A percentile compares a stretch with the other conserved stretches of the same genome.
These are phyloP conservation scores for Mongoloraphidia duomilia DNA, from an alignment of 2,888 invertebrate genomes.

Conservation along the genomic window DNA sequence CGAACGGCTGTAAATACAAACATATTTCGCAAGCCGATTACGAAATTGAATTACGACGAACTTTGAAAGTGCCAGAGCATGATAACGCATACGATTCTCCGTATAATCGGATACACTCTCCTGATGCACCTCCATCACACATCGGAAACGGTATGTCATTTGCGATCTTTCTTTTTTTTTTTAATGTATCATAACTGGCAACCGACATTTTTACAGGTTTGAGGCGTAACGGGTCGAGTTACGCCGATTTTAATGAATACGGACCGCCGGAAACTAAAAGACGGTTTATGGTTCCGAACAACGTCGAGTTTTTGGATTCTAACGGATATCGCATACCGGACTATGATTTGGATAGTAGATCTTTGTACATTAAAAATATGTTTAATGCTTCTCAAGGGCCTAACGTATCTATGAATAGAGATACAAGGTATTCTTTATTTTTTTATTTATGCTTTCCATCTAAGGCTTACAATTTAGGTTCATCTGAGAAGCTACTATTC, in stretches of 20 bases:
- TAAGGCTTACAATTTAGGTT: no score
- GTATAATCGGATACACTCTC: neutral
- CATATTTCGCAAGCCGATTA: constrained; percentile 28
- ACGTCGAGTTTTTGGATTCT: constrained; percentile 10
- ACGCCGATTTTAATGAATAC: constrained; percentile 25
- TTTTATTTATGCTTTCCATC: neutral
- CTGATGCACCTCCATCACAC: constrained; percentile 4
- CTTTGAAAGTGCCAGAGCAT: constrained; percentile 7
- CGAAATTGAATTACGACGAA: constrained; percentile 24
- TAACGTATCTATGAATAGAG: constrained; percentile 8
- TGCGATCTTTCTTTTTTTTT: constrained; percentile 7
- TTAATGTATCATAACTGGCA: constrained; percentile 7
- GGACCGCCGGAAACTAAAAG: constrained; percentile 26
- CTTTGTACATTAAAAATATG: constrained; percentile 8
- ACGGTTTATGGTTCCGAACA: constrained; percentile 20
- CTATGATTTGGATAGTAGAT: constrained; percentile 9
- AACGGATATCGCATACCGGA: constrained; percentile 9
- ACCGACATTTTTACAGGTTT: constrained; percentile 8
- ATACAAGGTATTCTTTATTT: constrained; percentile 11
- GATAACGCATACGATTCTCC: constrained; percentile 5
- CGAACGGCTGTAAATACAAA: constrained; percentile 26
- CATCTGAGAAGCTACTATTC: no score
- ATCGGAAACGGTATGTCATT: constrained; percentile 10
- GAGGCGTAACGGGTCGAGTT: constrained; percentile 20
- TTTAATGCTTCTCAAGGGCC: constrained; percentile 11